Percentiles rank a stretch among this genome's conserved stretches.
phyloP scores from a whole-genome alignment of 1,140 invertebrate species.

The Bombus superbus region DNA sequence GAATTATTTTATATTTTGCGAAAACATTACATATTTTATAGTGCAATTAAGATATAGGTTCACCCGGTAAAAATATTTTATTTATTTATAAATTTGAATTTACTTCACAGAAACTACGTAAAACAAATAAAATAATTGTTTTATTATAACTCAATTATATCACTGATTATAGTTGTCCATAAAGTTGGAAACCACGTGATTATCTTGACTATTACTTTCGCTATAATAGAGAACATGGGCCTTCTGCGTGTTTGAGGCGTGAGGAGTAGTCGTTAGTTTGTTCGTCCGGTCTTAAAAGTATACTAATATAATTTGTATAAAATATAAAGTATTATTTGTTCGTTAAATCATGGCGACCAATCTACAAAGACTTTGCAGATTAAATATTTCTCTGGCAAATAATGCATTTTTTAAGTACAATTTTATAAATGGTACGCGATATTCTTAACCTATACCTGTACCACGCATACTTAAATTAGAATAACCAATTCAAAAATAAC shows the following conservation, averaged over 20 bases:
- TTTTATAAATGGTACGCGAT: conserved; percentile 62
- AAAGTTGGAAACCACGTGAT: background rate
- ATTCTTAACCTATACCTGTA: conserved; percentile 51
- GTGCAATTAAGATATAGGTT: background rate
- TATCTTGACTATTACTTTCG: background rate
- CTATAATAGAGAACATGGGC: fast-evolving
- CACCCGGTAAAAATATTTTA: background rate
- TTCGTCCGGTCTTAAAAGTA: fast-evolving
- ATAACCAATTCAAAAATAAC: too few relatives aligned
- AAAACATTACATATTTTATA: background rate
- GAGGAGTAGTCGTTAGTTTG: fast-evolving
- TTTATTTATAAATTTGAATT: background rate
- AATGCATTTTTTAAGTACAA: conserved; percentile 24
- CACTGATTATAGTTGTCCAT: background rate
- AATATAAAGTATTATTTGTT: background rate
- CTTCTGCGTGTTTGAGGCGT: background rate
- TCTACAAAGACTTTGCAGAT: conserved; percentile 42
- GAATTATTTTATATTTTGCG: background rate
- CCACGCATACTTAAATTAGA: background rate
- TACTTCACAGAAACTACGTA: background rate
- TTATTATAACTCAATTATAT: background rate
- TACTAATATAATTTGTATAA: too few relatives aligned
- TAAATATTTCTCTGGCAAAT: conserved; percentile 37
- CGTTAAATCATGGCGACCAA: conserved; percentile 48
- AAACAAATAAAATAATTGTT: background rate